Evolutionary conservation across 2,797 vertebrate species (phyloP).

Genomic region (Onychomys leucogaster): DNA sequence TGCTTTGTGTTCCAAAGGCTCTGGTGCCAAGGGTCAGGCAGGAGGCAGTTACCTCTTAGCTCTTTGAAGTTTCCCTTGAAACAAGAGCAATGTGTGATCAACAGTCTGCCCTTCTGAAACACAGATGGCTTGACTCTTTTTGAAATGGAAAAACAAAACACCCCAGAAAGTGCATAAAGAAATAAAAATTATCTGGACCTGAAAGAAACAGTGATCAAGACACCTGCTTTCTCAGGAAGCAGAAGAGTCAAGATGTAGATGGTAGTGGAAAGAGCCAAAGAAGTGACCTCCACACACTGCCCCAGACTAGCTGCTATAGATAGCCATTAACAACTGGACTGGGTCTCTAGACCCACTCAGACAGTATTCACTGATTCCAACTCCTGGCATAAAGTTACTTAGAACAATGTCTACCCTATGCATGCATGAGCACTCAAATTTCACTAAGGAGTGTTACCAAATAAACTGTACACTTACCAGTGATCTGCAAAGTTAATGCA

Average conservation of each 20-base stretch:
- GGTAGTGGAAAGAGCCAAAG: background rate
- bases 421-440: background rate
- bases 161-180: background rate
- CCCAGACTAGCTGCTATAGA: background rate
- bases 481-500: constrained; percentile 82
- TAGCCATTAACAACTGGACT: background rate
- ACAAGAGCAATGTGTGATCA: background rate
- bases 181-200: no score
- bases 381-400: background rate
- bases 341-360: background rate
- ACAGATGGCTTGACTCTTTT: background rate
- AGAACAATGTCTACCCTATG: fast-evolving
- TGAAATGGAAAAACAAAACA: background rate
- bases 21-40: background rate
- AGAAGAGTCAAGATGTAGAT: background rate
- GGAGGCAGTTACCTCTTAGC: no score
- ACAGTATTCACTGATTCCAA: no score
- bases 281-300: background rate
- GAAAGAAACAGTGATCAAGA: background rate
- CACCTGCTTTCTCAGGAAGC: background rate
- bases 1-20: background rate
- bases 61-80: background rate
- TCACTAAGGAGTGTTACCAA: background rate
- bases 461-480: constrained; percentile 82
- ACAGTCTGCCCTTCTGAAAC: background rate